phyloP scores from a whole-genome alignment of 1,140 invertebrate genomes.

The Bombyx mori region ASM3026992v2 NC_085120.1:8033501-8034000 shows the following conservation, averaged over 20 bases:
- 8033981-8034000: slow-evolving; percentile 67
- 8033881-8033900: slow-evolving; percentile 38
- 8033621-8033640: no score
- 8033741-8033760: slow-evolving; percentile 24
- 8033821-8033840: slow-evolving; percentile 16
- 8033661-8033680: no score
- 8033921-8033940: slow-evolving; percentile 66
- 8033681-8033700: no score
- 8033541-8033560: slow-evolving; percentile 19
- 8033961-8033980: slow-evolving; percentile 68
- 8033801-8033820: slow-evolving; percentile 7
- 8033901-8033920: slow-evolving; percentile 67
- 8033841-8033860: slow-evolving; percentile 45
- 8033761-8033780: slow-evolving; percentile 41
- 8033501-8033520: no score
- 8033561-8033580: slow-evolving; percentile 22
- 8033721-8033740: not conserved
- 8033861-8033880: slow-evolving; percentile 35
- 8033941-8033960: slow-evolving; percentile 71
- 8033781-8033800: slow-evolving; percentile 54
- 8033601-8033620: slow-evolving; percentile 4
- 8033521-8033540: no score
- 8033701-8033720: slow-evolving; percentile 4
- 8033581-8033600: slow-evolving; percentile 43
- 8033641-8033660: no score